A percentile compares a stretch with the other conserved stretches of the same genome.
Evolutionary conservation across 1,140 invertebrate genomes (phyloP).

Genomic region (Calosoma granatense): DNA sequence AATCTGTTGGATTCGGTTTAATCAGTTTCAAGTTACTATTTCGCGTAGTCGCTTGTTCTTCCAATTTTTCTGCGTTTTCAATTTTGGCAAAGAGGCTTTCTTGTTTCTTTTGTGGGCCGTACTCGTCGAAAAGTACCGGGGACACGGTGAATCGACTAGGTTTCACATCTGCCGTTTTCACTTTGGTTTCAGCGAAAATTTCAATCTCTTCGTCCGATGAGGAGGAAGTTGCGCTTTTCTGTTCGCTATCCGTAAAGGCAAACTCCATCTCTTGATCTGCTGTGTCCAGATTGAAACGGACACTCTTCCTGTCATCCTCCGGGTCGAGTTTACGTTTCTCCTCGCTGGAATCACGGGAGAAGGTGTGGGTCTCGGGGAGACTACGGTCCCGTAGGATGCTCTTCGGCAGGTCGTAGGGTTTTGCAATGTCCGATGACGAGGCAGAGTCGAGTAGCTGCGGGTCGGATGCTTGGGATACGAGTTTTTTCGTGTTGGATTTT

Average conservation of each 20-base stretch:
- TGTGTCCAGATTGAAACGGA: conserved; percentile 49
- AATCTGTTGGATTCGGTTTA: conserved; percentile 41
- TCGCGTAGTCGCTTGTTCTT: neutral
- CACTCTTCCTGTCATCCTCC: conserved; percentile 63
- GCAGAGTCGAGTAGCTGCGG: conserved; percentile 16
- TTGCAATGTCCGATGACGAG: conserved; percentile 25
- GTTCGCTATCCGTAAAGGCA: conserved; percentile 30
- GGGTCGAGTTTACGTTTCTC: conserved; percentile 30
- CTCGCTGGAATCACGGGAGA: conserved; percentile 31
- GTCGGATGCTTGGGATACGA: conserved; percentile 16
- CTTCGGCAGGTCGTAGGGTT: conserved; percentile 43
- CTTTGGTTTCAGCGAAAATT: conserved; percentile 15
- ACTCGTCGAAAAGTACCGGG: conserved; percentile 17
- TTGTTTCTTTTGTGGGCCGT: conserved; percentile 9
- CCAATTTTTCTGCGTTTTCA: neutral
- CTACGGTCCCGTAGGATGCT: conserved; percentile 59
- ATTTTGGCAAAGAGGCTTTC: neutral
- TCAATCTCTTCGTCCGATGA: conserved; percentile 18
- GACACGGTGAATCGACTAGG: conserved; percentile 17
- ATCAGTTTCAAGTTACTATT: conserved; percentile 31
- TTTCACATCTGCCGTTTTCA: conserved; percentile 11
- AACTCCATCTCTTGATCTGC: conserved; percentile 24
- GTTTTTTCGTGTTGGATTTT: conserved; percentile 50
- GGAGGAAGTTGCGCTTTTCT: conserved; percentile 22
- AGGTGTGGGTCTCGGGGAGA: conserved; percentile 37